Evolutionary conservation across 1,140 invertebrate genomes (phyloP), one percentile per base, ranked within the genome.

Genomic region (Drosophila eugracilis): DNA sequence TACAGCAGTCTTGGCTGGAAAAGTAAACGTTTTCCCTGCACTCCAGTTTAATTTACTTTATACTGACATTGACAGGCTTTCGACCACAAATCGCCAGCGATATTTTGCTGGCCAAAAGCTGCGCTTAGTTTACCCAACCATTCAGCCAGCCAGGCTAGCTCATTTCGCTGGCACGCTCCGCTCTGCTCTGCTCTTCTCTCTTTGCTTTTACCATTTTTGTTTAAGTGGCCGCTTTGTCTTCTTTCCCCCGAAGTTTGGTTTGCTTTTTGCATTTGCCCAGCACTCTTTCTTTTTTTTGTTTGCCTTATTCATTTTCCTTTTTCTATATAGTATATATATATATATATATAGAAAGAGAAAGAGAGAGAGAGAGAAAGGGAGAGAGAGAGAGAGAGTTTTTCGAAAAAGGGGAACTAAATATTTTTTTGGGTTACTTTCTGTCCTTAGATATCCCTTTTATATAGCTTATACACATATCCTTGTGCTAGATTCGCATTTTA

Each of bases 401-500:
- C n/a, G n/a, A n/a, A n/a, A n/a, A n/a, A 5, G 32, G 37, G 17
- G 26, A 67, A 67, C 60, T 65, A 69, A 67, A 53, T 69, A 44
- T 69, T 69, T 69, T 66, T 36, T 36, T 15, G 34, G 44, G 15
- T 50, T 24, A 24, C 12, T 75, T 55, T 74, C 37, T 65, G 49
- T 69, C 65, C 65, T 69, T 48, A 69, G 76, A 69, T 70, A 75
- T 70, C 48, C 58, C 60, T 54, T 69, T 37, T 60, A 57, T 77
- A 34, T 39, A 30, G 54, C 47, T 24, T 45, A 53, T 45, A 53
- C 72, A 74, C 73, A 86, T 77, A 85, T 85, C 77, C 73, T 86
- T 77, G 81, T 66, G 67, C 76, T 70, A 79, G 72, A 60, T 85
- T 69, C 60, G 57, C 81, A 72, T 69, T 86, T 76, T 84, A 84